Base-by-base conservation (phyloP, 2,888 invertebrate genomes). In the Pollenia amentaria region DNA sequence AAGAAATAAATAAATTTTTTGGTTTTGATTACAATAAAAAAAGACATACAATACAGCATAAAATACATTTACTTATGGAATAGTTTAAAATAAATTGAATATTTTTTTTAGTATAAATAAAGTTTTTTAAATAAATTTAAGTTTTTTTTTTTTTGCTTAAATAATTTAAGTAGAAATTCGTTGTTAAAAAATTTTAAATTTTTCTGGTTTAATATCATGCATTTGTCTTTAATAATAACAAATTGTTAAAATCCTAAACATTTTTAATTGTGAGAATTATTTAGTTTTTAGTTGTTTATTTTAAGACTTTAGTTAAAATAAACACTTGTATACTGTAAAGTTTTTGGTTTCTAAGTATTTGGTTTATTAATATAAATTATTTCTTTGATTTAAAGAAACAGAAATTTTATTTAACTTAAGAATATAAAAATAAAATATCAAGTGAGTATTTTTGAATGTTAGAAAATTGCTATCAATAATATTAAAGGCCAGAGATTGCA, bases 81-180 rank as follows among this genome's bases (percentile, higher is more conserved):
- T 48, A 7, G 6, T 46, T 55, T 57, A 53, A 44, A 77, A 29
- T 77, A 42, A 46, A 38, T 42, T 46, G 8, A 12, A 60, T 60
- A 42, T 44, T 62, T 55, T 12, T 53, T 51, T 38, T 11, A 12
- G 14, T 38, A 55, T 55, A 3, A 51, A 53, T 38, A 53, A 11
- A 53, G 1, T 46, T 53, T 2, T 16, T 55, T 57, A n/a, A 67
- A 53, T 55, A 46, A 40, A 38, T 46, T 57, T 18, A 2, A 18
- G 2, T 53, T 18, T 12, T 51, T 48, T 29, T 16, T 21, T 64
- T 46, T 60, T 81, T 55, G 53, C 60, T 79, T 62, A 83, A 70
- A 62, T 70, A 73, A 65, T 78, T 67, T 72, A 75, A 65, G 11
- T 42, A 29, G 67, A 84, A 81, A 82, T 85, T 85, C 85, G 82